Evolutionary conservation across 2,113 vertebrate genomes (phyloP).

Genomic region (Sylvia atricapilla): DNA sequence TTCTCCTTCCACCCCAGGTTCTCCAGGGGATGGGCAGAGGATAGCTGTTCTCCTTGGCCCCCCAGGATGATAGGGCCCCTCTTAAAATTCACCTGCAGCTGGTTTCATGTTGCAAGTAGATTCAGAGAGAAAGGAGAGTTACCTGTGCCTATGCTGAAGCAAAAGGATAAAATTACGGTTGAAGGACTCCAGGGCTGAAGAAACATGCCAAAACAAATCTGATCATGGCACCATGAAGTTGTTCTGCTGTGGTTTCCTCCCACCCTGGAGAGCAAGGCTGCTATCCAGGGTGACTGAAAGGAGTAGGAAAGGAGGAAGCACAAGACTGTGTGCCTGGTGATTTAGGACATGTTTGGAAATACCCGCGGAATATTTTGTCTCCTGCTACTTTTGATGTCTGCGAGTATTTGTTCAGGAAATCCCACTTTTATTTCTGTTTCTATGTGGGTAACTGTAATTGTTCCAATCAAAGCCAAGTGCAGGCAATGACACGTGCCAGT

Average conservation of each 20-base stretch:
- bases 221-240: not conserved
- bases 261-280: not conserved
- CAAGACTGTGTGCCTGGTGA: rapidly evolving
- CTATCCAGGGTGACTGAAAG: not conserved
- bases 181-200: not conserved
- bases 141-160: not conserved
- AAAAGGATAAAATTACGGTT: not conserved
- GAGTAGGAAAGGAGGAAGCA: not conserved
- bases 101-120: not conserved
- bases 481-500: not conserved
- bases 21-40: rapidly evolving
- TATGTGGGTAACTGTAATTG: not conserved
- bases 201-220: not conserved
- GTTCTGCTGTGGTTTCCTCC: rapidly evolving
- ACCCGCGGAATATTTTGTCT: not conserved
- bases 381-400: not conserved
- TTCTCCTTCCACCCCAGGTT: not conserved
- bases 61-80: not conserved
- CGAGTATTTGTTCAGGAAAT: not conserved
- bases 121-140: not conserved
- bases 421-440: not conserved
- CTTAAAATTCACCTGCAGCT: not conserved
- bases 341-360: not conserved
- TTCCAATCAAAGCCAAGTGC: not conserved
- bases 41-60: not conserved